Evolutionary conservation across 2,113 vertebrate species (phyloP), one percentile per base, ranked within the genome.

Genomic region (Anthoscopus minutus): DNA sequence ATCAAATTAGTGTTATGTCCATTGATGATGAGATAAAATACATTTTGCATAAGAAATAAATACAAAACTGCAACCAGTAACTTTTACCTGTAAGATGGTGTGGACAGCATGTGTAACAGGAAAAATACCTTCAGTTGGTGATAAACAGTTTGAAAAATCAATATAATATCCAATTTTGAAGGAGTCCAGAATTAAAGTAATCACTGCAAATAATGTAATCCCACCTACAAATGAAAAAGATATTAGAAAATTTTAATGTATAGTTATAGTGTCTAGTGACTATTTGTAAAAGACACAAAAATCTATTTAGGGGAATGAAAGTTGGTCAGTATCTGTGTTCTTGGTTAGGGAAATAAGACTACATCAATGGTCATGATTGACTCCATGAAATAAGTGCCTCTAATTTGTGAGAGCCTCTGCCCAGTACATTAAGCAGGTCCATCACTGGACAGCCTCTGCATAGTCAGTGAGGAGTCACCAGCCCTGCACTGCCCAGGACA

Each of bases 111-210:
- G 99, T 23, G 98, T 97, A 69, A 98, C 98, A 6, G 99, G 99
- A 94, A 99, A 99, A 64, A 99, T 98, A 12, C 98, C 99, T 88
- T 99, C 98, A 5, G 98, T 97, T 56, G 98, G 97, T 11, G 99
- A 99, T 51, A 99, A 96, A 88, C 99, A 99, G 40, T 97, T 97
- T 5, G 98, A 98, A 97, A 98, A 99, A 48, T 99, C 99, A 80
- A 99, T 92, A 85, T 98, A 99, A 95, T 99, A 98, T 45, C 99
- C 99, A 44, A 99, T 97, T 97, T 99, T 98, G 89, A 99, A 99
- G 84, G 98, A 98, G 78, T 99, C 99, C 97, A 99, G 98, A 82
- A 99, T 98, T 93, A 99, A 89, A 56, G 99, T 99, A 54, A 99
- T 98, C 78, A 98, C 92, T 3, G 99, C 99, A 60, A 99, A 99